These are phyloP conservation scores for Laticauda laticaudata DNA, from an alignment of 2,113 vertebrate species.

Conservation along the genomic window DNA sequence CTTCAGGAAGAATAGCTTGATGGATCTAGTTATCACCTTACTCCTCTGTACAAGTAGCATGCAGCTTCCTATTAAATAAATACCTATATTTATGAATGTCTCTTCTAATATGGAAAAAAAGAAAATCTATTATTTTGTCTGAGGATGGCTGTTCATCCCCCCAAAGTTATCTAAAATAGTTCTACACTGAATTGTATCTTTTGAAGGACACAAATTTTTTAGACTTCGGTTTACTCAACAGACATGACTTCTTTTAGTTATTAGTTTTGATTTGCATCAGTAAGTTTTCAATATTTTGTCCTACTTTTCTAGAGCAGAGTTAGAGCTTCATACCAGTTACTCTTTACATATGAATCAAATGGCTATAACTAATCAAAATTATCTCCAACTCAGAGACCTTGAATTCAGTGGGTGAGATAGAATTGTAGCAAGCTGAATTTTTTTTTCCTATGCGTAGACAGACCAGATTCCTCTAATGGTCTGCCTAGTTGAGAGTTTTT, in stretches of 20 bases:
- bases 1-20: slow-evolving; percentile 46
- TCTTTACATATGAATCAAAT: not conserved
- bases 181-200: not conserved
- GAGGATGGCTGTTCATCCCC: not conserved
- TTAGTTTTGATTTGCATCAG: not conserved
- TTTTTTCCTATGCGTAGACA: not conserved
- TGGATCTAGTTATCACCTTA: slow-evolving; percentile 34
- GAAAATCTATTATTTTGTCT: not conserved
- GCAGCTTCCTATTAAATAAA: slow-evolving; percentile 12
- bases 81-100: not conserved
- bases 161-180: not conserved
- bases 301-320: not conserved
- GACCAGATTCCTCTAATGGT: not conserved
- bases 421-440: not conserved
- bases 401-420: not conserved
- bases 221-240: not conserved
- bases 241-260: not conserved
- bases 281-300: not conserved
- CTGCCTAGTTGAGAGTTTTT: not conserved
- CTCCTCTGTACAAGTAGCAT: not conserved
- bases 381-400: not conserved
- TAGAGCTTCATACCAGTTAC: not conserved
- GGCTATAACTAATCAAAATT: not conserved
- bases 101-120: not conserved
- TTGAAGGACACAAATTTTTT: not conserved